Evolutionary conservation across 2,888 invertebrate genomes (phyloP).

Genomic region (Alcis repandata): DNA sequence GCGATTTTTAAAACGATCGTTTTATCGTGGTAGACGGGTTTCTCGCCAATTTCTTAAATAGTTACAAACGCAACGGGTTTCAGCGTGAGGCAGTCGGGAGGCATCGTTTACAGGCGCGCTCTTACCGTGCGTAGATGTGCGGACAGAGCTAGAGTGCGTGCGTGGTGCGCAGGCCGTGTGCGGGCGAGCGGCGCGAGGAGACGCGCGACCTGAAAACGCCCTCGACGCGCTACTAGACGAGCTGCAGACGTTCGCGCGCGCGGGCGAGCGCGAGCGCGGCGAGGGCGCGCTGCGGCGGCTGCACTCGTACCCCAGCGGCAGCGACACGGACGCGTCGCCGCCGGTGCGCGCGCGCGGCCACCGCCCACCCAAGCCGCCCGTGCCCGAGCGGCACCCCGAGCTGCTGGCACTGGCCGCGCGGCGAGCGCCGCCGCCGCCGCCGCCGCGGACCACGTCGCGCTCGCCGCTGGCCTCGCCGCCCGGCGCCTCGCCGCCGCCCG

Average conservation of each 20-base stretch:
- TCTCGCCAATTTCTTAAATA: background rate
- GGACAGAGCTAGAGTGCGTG: conserved; percentile 75
- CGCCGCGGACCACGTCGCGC: conserved; percentile 95
- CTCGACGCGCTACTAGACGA: conserved; percentile 98
- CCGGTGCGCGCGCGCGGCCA: conserved; percentile 89
- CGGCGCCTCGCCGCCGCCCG: conserved; percentile 85
- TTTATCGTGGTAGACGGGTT: background rate
- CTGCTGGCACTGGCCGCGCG: conserved; percentile 90
- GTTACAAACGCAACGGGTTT: conserved; percentile 15
- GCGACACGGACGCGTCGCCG: conserved; percentile 92
- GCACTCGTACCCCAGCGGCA: conserved; percentile 95
- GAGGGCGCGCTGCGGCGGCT: conserved; percentile 90
- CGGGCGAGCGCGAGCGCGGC: conserved; percentile 58
- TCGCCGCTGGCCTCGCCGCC: conserved; percentile 95
- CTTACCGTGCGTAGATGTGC: conserved; percentile 56
- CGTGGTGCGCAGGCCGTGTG: conserved; percentile 78
- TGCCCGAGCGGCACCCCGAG: conserved; percentile 93
- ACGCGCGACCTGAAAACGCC: conserved; percentile 95
- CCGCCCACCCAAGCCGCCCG: conserved; percentile 90
- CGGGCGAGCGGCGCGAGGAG: conserved; percentile 70
- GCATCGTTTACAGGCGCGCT: conserved; percentile 70
- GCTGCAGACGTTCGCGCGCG: conserved; percentile 93
- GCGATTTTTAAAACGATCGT: background rate
- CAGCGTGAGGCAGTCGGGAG: conserved; percentile 12
- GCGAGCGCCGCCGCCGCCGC: conserved; percentile 94